Base-by-base conservation (phyloP, 2,113 vertebrate genomes). In the Lepus europaeus region DNA sequence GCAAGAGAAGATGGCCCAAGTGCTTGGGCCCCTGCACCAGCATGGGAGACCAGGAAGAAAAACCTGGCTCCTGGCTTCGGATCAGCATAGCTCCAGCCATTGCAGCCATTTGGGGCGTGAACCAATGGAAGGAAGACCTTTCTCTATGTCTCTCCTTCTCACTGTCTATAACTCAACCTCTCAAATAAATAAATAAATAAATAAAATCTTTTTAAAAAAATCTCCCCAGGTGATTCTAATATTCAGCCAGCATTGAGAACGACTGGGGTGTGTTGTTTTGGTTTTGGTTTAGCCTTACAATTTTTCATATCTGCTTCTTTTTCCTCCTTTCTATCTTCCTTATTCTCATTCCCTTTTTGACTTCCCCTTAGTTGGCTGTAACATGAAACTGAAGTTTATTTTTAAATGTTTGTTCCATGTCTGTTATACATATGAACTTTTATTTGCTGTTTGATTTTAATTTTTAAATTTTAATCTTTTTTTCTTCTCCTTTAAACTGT, bases 381-480 rank as follows among this genome's bases (percentile, higher is more conserved):
- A 59, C 68, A 59, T 49, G 16, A 12, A 33, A 83, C 51, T 82
- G 29, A 59, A 76, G 5, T 77, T 33, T 84, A 85, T 77, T 89
- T 31, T 64, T 72, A 78, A 72, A 72, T 81, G 49, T 17, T 69
- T 68, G 29, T 51, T 88, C 49, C 9, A 17, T 56, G 31, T 76
- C 69, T 90, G 9, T 87, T 78, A 9, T 66, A 33, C 73, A 16
- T 77, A 66, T 68, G 77, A 45, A 63, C 31, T 95, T 79, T 69
- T 80, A 2, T 64, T 76, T 45, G 19, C 3, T 79, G 56, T 49
- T 86, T 81, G 23, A 20, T 19, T 33, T 87, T 90, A 17, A 53
- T 51, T 93, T 95, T 86, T 86, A 72, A 2, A 64, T 86, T 45
- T 86, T n/a, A 78, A 81, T 84, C 31, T 25, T 63, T 84, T 53